These are phyloP conservation scores for Odocoileus hemionus DNA, from an alignment of 2,113 vertebrate species.

Conservation along the genomic window DNA sequence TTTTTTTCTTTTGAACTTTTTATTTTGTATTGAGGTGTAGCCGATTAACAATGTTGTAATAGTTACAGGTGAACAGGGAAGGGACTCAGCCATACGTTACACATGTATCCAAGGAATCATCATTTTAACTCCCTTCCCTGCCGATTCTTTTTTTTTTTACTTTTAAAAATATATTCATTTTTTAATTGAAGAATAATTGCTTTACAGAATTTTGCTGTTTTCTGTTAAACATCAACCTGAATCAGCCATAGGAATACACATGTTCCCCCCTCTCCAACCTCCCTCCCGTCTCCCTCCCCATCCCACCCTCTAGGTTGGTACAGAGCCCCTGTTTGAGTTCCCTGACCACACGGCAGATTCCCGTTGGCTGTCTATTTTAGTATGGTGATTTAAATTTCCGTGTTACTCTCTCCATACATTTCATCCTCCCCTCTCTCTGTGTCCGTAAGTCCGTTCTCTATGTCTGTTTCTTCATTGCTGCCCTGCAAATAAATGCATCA, in stretches of 20 bases:
- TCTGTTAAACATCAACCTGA: not conserved
- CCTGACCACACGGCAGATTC: not conserved
- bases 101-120: not conserved
- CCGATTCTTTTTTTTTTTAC: not conserved
- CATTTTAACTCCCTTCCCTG: not conserved
- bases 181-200: not conserved
- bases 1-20: not conserved
- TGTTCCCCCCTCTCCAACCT: not conserved
- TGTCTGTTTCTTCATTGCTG: not conserved
- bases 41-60: not conserved
- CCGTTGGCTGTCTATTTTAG: not conserved
- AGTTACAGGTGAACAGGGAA: not conserved
- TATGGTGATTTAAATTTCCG: not conserved
- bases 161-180: not conserved
- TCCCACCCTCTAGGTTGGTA: not conserved
- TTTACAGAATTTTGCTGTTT: not conserved
- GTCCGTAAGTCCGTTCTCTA: not conserved
- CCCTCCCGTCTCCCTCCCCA: not conserved
- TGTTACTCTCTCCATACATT: not conserved
- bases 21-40: not conserved
- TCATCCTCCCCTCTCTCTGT: not conserved
- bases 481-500: not conserved
- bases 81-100: not conserved
- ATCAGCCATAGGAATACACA: not conserved
- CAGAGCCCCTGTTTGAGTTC: not conserved